Base-by-base conservation (phyloP, 2,888 invertebrate species). In the Leptinotarsa haldemani region DNA sequence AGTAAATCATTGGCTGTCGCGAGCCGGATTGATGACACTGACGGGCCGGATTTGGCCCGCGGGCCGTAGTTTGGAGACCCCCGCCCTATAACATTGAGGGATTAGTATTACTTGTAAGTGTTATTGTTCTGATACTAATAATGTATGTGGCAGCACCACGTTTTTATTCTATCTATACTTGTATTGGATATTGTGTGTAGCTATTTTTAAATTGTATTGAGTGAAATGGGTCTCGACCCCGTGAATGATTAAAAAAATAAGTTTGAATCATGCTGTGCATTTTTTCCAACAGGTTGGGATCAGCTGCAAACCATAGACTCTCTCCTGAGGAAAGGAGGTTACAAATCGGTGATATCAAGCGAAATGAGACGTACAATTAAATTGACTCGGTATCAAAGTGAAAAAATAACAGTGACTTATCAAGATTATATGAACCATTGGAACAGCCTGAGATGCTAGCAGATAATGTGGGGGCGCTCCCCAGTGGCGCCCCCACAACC, bases 301-400 rank as follows among this genome's bases (percentile, higher is more conserved):
- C 97, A 97, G 89, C 92, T 96, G 80, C 98, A 99, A 89, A 99
- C 99, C 30, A 97, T 99, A 85, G 99, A 99, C 89, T 97, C 98
- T 56, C 90, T 99, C 77, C 91, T 99, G 78, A 93, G 98, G 81
- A 99, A 99, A 89, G 99, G 98, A 80, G 99, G 99, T 65, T 98
- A 94, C 89, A 97, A 97, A 87, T 95, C 97, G 46, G 88, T 91
- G 70, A 97, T 98, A 78, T 96, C 96, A n/a, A 92, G 93, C 40
- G 97, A 97, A 71, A 90, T 95, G 84, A 92, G 98, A 73, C 93
- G 95, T 84, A 93, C 94, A 86, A 95, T 99, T 86, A 97, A 97
- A 88, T 90, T 99, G 84, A 98, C 97, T 70, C 95, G 98, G 82
- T 99, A 99, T 89, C 97, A 97, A 88, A 97, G 97, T 83, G 98